A percentile compares a stretch with the other conserved stretches of the same genome.
Conservation (phyloP, 2,797 vertebrate genomes). For the Anableps anableps region DNA sequence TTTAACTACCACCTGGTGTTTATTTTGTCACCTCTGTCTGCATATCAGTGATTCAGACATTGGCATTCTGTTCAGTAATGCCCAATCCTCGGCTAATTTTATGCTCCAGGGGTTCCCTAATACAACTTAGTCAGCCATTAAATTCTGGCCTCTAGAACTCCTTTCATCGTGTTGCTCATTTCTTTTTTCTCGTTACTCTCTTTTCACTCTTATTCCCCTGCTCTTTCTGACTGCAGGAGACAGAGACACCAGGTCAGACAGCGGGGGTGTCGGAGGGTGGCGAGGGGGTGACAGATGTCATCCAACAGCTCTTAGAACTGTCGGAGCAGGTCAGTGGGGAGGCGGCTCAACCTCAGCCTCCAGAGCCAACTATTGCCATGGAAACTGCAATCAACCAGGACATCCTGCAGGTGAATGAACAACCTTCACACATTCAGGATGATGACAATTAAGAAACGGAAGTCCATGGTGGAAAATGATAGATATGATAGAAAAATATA, state of each 20-base stretch:
- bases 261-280: constrained; percentile 70
- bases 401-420: constrained; percentile 90
- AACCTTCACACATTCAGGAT: not conserved
- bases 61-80: constrained; percentile 19
- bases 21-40: not conserved
- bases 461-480: not conserved
- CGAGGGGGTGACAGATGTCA: constrained; percentile 92
- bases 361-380: constrained; percentile 88
- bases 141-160: constrained; percentile 2
- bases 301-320: constrained; percentile 96
- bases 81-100: constrained; percentile 19
- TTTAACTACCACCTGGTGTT: not conserved
- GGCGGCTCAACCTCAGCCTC: constrained; percentile 81
- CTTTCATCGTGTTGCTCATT: constrained; percentile 7
- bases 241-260: constrained; percentile 60
- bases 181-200: not conserved
- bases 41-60: constrained; percentile 14
- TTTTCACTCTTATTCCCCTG: not conserved
- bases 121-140: constrained; percentile 26
- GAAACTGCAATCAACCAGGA: constrained; percentile 94
- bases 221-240: constrained; percentile 63
- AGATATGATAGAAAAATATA: not conserved
- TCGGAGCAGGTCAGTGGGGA: constrained; percentile 93
- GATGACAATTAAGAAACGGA: not conserved
- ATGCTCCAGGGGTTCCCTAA: constrained; percentile 14